A percentile compares a stretch with the other conserved stretches of the same genome.
phyloP scores from a whole-genome alignment of 2,113 vertebrate species.

The Progne subis region DNA sequence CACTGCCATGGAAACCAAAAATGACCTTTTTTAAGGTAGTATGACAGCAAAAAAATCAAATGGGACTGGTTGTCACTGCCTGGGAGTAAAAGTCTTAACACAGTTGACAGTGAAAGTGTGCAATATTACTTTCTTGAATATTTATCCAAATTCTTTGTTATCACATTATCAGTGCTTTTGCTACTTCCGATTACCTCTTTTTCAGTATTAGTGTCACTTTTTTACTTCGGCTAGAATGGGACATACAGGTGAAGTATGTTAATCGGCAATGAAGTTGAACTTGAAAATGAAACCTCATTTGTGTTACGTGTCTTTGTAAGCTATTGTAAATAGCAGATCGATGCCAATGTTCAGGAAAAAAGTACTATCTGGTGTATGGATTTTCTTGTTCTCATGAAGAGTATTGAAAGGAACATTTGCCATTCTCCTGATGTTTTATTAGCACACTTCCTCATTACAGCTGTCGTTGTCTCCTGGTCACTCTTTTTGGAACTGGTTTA shows the following conservation, averaged over 20 bases:
- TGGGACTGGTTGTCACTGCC: slow-evolving; percentile 55
- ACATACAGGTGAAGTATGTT: slow-evolving; percentile 63
- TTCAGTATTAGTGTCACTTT: slow-evolving; percentile 77
- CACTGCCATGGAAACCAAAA: slow-evolving; percentile 63
- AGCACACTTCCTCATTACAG: slow-evolving; percentile 15
- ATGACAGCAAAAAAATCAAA: slow-evolving; percentile 60
- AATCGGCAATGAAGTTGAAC: slow-evolving; percentile 66
- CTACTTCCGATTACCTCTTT: slow-evolving; percentile 69
- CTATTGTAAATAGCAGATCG: slow-evolving; percentile 72
- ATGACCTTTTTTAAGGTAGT: slow-evolving; percentile 61
- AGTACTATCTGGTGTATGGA: not conserved
- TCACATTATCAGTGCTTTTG: slow-evolving; percentile 42
- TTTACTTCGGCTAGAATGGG: slow-evolving; percentile 64
- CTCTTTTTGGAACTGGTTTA: slow-evolving; percentile 6
- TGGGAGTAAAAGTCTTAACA: slow-evolving; percentile 53
- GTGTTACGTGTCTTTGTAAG: slow-evolving; percentile 69
- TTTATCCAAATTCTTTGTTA: slow-evolving; percentile 49
- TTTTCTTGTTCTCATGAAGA: slow-evolving; percentile 51
- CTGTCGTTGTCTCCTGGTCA: slow-evolving; percentile 46
- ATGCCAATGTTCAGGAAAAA: slow-evolving; percentile 59
- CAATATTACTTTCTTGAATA: slow-evolving; percentile 68
- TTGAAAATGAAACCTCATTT: slow-evolving; percentile 72
- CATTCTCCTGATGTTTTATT: slow-evolving; percentile 48
- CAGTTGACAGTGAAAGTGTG: slow-evolving; percentile 61
- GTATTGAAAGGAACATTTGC: slow-evolving; percentile 53